Conservation (phyloP, 2,113 vertebrate species). For the Acinonyx jubatus region DNA sequence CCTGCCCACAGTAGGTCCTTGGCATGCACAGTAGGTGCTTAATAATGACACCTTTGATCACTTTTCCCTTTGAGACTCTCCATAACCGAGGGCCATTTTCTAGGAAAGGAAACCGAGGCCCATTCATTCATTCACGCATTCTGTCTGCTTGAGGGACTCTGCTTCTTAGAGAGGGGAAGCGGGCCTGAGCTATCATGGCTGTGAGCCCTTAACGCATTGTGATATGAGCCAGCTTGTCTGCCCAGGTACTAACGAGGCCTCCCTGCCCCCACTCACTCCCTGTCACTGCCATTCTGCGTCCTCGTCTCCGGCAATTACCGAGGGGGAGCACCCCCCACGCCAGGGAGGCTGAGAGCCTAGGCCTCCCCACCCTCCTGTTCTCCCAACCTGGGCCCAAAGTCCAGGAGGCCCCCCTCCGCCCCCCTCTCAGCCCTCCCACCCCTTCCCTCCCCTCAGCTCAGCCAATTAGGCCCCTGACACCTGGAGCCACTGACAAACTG, state of each 20-base stretch:
- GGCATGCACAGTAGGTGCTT: background rate
- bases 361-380: constrained; percentile 77
- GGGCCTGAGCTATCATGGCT: constrained; percentile 30
- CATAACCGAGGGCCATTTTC: background rate
- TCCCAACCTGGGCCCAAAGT: constrained; percentile 87
- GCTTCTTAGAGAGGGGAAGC: background rate
- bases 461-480: constrained; percentile 96
- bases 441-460: constrained; percentile 80
- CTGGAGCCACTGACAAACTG: constrained; percentile 90
- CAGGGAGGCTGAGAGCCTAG: background rate
- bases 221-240: constrained; percentile 96
- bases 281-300: constrained; percentile 94
- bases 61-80: background rate
- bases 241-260: constrained; percentile 89
- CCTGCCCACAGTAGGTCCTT: background rate
- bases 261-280: constrained; percentile 94
- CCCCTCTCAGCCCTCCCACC: constrained; percentile 62
- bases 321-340: constrained; percentile 20
- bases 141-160: background rate
- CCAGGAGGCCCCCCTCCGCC: background rate
- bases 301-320: constrained; percentile 93
- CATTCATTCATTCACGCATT: fast-evolving
- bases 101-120: background rate
- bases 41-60: fast-evolving
- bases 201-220: constrained; percentile 83